These are phyloP conservation scores for Xiphophorus hellerii DNA, from an alignment of 2,113 vertebrate genomes.

Conservation along the genomic window DNA sequence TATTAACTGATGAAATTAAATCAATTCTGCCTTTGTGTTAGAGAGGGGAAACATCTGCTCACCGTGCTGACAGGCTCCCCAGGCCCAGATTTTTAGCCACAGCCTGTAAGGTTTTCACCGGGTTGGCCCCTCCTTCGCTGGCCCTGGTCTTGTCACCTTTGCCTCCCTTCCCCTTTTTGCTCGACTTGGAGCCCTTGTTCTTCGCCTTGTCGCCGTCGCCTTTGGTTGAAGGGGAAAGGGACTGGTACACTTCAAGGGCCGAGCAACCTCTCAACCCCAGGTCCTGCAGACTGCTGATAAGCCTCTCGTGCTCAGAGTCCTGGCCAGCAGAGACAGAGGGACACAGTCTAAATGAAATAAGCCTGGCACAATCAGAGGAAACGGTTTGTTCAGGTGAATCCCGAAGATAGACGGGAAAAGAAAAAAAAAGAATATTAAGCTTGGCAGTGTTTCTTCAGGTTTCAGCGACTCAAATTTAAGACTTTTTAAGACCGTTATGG, in stretches of 20 bases:
- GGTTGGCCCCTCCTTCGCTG: conserved; percentile 79
- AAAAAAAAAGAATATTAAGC: not conserved
- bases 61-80: conserved; percentile 88
- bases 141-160: conserved; percentile 75
- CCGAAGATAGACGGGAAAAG: not conserved
- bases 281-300: conserved; percentile 87
- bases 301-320: conserved; percentile 76
- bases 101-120: conserved; percentile 89
- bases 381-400: not conserved
- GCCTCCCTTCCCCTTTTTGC: conserved; percentile 86
- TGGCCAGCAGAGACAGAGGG: conserved; percentile 19
- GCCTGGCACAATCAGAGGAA: conserved; percentile 6
- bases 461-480: too few relatives aligned
- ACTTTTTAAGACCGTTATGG: too few relatives aligned
- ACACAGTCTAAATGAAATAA: conserved; percentile 10
- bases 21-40: not conserved
- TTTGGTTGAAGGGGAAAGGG: conserved; percentile 77
- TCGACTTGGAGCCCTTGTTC: conserved; percentile 81
- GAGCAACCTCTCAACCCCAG: conserved; percentile 83
- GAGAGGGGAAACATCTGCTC: conserved; percentile 14
- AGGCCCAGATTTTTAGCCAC: conserved; percentile 91
- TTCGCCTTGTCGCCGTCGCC: conserved; percentile 84
- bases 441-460: not conserved
- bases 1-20: not conserved
- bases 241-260: conserved; percentile 87